Evolutionary conservation across 2,888 invertebrate genomes (phyloP).

Genomic region (Ectobius pallidus): DNA sequence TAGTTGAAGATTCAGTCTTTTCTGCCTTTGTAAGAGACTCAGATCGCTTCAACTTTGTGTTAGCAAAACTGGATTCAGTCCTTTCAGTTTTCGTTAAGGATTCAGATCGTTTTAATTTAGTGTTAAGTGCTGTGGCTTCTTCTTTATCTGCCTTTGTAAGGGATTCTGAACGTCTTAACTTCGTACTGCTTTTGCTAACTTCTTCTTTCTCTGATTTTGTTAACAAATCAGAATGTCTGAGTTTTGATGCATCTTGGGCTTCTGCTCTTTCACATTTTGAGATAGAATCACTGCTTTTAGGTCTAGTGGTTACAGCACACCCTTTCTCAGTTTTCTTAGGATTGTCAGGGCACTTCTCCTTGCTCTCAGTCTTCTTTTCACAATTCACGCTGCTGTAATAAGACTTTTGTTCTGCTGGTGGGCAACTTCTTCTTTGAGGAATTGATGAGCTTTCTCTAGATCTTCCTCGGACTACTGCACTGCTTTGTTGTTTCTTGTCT

Average conservation of each 20-base stretch:
- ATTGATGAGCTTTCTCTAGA: not conserved
- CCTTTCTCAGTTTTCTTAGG: not conserved
- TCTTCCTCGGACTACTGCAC: not conserved
- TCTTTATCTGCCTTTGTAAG: constrained; percentile 53
- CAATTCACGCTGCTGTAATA: not conserved
- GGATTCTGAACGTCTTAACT: constrained; percentile 44
- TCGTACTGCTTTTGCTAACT: constrained; percentile 44
- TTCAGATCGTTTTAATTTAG: constrained; percentile 44
- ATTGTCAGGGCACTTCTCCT: not conserved
- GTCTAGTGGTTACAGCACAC: not conserved
- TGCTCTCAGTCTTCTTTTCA: not conserved
- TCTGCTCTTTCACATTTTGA: constrained; percentile 34
- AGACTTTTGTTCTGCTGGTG: constrained; percentile 3
- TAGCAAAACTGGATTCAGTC: constrained; percentile 53
- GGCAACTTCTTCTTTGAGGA: not conserved
- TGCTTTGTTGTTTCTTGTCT: not conserved
- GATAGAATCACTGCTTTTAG: constrained; percentile 28
- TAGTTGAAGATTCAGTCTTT: constrained; percentile 50
- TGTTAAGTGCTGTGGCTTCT: constrained; percentile 46
- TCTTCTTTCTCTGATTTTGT: constrained; percentile 34
- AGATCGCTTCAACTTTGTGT: constrained; percentile 63
- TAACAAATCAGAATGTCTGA: constrained; percentile 32
- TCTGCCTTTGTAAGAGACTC: constrained; percentile 66
- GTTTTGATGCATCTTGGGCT: not conserved
- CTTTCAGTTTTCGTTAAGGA: constrained; percentile 57